phyloP scores from a whole-genome alignment of 2,888 invertebrate species.

The Odiellus spinosus region DNA sequence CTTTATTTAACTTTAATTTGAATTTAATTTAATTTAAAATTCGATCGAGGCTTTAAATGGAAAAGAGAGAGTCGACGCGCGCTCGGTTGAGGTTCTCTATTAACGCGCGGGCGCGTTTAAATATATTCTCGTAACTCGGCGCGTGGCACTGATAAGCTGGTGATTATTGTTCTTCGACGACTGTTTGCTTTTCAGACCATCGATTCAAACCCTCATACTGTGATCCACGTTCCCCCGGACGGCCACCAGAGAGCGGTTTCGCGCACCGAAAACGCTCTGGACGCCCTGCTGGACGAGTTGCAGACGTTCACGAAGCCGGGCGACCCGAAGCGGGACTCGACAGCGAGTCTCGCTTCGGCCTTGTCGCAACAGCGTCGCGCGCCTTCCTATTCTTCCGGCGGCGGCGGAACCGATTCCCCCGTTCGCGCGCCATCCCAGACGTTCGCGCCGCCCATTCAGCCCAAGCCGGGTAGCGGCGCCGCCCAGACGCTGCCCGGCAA shows the following conservation, averaged over 20 bases:
- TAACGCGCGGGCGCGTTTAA: no score
- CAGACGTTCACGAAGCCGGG: constrained; percentile 68
- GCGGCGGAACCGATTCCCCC: constrained; percentile 35
- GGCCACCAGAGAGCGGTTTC: constrained; percentile 13
- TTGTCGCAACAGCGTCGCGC: constrained; percentile 34
- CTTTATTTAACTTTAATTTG: no score
- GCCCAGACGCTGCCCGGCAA: constrained; percentile 33
- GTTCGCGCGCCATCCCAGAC: constrained; percentile 19
- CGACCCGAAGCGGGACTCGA: constrained; percentile 14
- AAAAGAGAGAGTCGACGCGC: no score
- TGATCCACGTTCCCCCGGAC: constrained; percentile 21
- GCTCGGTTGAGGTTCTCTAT: no score
- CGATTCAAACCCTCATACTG: constrained; percentile 19
- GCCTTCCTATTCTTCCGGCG: constrained; percentile 69
- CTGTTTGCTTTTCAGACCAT: constrained; percentile 10
- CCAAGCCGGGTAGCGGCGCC: constrained; percentile 24
- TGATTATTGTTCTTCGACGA: no score
- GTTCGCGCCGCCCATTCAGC: constrained; percentile 13
- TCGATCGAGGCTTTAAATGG: no score
- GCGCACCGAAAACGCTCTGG: constrained; percentile 89
- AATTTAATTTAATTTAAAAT: no score
- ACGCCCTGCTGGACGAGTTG: constrained; percentile 84
- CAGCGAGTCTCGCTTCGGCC: constrained; percentile 6
- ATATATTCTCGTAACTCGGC: no score
- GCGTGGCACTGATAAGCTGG: no score